phyloP scores from a whole-genome alignment of 2,113 vertebrate genomes.

The Mesocricetus auratus region DNA sequence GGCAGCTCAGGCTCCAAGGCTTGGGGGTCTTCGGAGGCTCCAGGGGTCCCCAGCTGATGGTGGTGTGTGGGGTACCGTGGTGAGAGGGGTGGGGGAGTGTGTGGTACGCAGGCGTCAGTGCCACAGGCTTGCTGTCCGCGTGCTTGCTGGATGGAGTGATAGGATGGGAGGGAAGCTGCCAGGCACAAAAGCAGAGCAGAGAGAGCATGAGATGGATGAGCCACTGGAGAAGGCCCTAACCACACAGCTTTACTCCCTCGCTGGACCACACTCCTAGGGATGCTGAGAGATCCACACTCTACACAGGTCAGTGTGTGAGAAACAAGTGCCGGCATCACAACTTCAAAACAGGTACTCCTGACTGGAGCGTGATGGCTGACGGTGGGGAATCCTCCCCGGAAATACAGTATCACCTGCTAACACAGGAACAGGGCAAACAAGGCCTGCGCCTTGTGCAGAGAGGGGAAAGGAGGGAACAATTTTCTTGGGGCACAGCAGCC shows the following conservation, averaged over 20 bases:
- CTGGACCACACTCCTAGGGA: too few relatives aligned
- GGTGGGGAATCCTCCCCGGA: background rate
- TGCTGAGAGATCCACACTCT: background rate
- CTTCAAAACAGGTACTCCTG: background rate
- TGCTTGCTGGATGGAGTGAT: constrained; percentile 96
- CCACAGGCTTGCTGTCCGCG: constrained; percentile 93
- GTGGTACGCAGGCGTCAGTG: constrained; percentile 96
- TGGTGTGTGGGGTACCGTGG: constrained; percentile 95
- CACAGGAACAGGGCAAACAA: background rate
- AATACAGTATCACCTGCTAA: background rate
- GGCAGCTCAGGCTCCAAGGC: constrained; percentile 98
- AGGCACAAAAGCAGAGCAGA: constrained; percentile 43
- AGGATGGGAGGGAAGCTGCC: constrained; percentile 96
- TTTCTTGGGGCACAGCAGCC: background rate
- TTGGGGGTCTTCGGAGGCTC: constrained; percentile 98
- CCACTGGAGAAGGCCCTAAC: rapidly evolving
- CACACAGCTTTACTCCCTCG: background rate
- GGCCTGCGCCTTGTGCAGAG: background rate
- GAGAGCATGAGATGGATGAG: background rate
- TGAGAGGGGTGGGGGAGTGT: constrained; percentile 97
- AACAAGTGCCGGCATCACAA: background rate
- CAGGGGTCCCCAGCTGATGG: constrained; percentile 97
- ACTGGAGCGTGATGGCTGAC: background rate
- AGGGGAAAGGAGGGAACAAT: too few relatives aligned
- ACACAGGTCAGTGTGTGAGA: background rate